These are phyloP conservation scores for Coluber constrictor DNA, from an alignment of 2,797 vertebrate genomes.

Conservation along the genomic window DNA sequence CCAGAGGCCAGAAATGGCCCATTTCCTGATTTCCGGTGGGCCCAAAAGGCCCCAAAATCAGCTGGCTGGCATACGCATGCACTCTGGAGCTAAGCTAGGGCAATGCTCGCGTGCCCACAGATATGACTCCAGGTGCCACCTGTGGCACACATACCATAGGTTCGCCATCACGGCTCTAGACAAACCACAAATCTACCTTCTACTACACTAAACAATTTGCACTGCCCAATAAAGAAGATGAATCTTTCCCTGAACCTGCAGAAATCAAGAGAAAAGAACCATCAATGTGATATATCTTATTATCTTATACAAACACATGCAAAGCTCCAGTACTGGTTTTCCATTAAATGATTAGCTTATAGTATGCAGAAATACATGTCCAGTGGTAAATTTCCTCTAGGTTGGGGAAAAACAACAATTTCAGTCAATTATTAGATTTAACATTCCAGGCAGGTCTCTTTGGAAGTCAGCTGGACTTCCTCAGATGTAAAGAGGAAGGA, in stretches of 20 bases:
- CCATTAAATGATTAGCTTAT: background rate
- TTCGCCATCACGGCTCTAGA: background rate
- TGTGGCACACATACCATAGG: no score
- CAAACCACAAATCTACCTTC: background rate
- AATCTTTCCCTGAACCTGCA: background rate
- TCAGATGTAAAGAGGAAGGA: background rate
- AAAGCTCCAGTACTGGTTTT: background rate
- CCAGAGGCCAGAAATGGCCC: no score
- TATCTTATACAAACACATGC: background rate
- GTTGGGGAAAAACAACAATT: background rate
- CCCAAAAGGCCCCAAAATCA: no score
- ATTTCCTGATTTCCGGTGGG: no score
- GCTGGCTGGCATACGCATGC: no score
- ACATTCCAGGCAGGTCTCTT: background rate
- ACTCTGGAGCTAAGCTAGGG: no score
- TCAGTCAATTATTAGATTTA: background rate
- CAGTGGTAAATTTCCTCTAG: background rate
- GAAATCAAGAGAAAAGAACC: background rate
- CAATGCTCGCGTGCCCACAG: no score
- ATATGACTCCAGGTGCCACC: no score
- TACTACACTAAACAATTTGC: background rate
- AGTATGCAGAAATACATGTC: background rate
- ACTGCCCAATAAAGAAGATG: background rate
- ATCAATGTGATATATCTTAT: background rate
- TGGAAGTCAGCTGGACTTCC: background rate